Evolutionary conservation across 64 coral and sea anemone genomes (phyloP), one percentile per base, ranked within the genome.

Genomic region (Dendrophyllia cribrosa): DNA sequence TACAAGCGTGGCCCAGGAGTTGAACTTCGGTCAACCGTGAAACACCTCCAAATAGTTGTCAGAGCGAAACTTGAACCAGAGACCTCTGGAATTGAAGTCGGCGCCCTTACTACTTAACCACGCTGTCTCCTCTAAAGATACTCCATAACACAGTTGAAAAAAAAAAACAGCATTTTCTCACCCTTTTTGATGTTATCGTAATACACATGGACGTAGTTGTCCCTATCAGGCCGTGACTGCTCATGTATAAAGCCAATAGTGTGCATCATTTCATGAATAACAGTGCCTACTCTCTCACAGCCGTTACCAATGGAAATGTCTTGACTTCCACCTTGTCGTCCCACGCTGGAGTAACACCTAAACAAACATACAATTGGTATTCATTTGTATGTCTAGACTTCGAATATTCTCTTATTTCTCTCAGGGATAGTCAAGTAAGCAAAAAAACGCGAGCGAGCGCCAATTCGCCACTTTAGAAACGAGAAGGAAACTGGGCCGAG

Each of bases 171-270:
- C 1, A 34, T 5, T 10, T 58, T 51, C 91, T 78, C 86, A 93
- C 95, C 71, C 74, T 10, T 23, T 74, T 87, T 93, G 70, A 96
- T 93, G 66, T 93, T 93, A 0, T 93, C 65, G 23, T 81, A 63
- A 24, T 66, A 88, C 17, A 96, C 95, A 22, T 79, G 63, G 3
- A 92, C 68, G 67, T 90, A 93, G 16, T 96, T 59, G 70, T 96
- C 95, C 72, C 95, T 63, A 81, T 96, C 95, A 6, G 95, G 95
- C 52, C 95, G 73, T 3, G 91, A 93, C 48, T 97, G 95, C 55
- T 97, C 95, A 50, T 97, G 95, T 16, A 97, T 97, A 72, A 97
- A 97, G 74, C 95, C 95, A 66, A 97, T 88, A 1, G 90, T 91
- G 51, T 97, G 95, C 50, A 97, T 60, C 95, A 97, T 97, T 66